Evolutionary conservation across 2,888 invertebrate genomes (phyloP).

Genomic region (Mythimna pallens): DNA sequence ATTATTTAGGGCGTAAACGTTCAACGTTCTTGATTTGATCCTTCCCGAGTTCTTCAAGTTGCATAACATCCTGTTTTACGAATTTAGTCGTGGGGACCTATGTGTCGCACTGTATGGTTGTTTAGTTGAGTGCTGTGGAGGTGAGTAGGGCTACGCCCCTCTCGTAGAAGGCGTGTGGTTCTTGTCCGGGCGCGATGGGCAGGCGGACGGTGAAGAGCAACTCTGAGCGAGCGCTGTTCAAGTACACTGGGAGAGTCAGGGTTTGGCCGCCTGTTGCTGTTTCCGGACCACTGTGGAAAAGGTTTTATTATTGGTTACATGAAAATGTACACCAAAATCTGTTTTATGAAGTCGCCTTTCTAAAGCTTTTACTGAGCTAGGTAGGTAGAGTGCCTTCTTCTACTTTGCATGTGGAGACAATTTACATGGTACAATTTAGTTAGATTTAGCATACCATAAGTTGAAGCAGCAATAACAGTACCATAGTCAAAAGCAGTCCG

Average conservation of each 20-base stretch:
- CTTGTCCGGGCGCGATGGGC: constrained; percentile 97
- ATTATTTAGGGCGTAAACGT: neutral
- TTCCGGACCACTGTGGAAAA: constrained; percentile 79
- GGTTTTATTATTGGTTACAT: too few species aligned
- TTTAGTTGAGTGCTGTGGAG: constrained; percentile 95
- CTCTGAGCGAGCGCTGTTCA: constrained; percentile 98
- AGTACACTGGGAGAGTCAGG: constrained; percentile 98
- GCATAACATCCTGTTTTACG: neutral
- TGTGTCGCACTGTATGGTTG: neutral
- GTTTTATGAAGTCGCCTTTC: too few species aligned
- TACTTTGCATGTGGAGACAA: too few species aligned
- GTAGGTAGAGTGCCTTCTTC: too few species aligned
- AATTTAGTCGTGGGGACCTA: neutral
- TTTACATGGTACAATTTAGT: too few species aligned
- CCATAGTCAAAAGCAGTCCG: too few species aligned
- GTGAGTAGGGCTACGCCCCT: constrained; percentile 99
- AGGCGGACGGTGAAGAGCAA: constrained; percentile 98
- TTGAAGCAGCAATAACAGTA: too few species aligned
- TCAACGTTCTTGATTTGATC: too few species aligned
- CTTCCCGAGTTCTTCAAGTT: too few species aligned
- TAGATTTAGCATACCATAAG: too few species aligned
- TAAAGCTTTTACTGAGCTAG: too few species aligned
- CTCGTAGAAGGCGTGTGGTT: constrained; percentile 99
- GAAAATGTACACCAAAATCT: too few species aligned
- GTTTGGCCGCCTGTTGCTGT: constrained; percentile 86